Evolutionary conservation across 2,113 vertebrate species (phyloP), one percentile per base, ranked within the genome.

Genomic region (Gobiocypris rarus): DNA sequence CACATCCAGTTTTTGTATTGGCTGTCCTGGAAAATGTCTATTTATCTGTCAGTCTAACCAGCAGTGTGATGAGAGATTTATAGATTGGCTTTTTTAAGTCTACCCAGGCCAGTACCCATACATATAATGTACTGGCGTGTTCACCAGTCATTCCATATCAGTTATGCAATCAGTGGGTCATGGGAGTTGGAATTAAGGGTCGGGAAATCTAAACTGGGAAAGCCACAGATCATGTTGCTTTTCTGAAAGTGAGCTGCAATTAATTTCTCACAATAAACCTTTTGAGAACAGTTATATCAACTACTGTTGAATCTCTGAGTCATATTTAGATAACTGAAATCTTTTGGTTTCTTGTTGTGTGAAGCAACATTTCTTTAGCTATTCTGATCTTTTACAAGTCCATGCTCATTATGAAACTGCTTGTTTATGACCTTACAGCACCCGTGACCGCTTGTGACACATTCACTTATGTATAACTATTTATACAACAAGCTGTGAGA

Each of bases 81-180:
- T 50, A 15, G 43, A 22, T 22, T 63, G 24, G 14, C 24, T 81
- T 50, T 63, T 52, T 79, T 34, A 75, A 28, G 73, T 54, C 73
- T 17, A 1, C 48, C n/a, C n/a, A n/a, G n/a, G n/a, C n/a, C n/a
- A n/a, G n/a, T n/a, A n/a, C n/a, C 13, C 75, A 61, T 78, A 59
- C 54, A 45, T 13, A 28, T 63, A 65, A 69, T 34, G 17, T 38
- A 81, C 41, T 14, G 22, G 76, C 14, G 26, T 61, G 13, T 26
- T 41, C 52, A 22, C 31, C 19, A 28, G 28, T 54, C 14, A 75
- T 75, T 75, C 26, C 74, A 58, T 28, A 67, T 52, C 45, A 52
- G 78, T 82, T 82, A 38, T 71, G 65, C 80, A 82, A 82, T 56
- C 48, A 9, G 2, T 54, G 43, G 79, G 79, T 69, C 79, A 69